Evolutionary conservation across 2,888 invertebrate species (phyloP), one percentile per base, ranked within the genome.

Genomic region (Molanna angustata): DNA sequence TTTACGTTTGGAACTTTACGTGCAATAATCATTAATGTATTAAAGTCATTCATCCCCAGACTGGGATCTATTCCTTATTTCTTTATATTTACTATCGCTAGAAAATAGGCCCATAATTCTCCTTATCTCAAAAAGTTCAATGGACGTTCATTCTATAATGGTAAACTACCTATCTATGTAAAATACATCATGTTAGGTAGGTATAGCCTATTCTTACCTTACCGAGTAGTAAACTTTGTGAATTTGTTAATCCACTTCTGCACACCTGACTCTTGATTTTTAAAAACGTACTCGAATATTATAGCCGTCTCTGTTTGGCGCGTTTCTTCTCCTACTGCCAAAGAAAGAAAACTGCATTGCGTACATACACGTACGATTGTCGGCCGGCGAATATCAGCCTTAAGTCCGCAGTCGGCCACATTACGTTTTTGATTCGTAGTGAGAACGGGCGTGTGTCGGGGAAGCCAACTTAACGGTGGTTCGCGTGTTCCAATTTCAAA

Each of bases 221-320:
- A n/a, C n/a, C n/a, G n/a, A n/a, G n/a, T 4, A 45, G 45, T 40
- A 51, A 51, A 45, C 20, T 37, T 46, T 45, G 19, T 39, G 19
- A n/a, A 14, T 27, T 43, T 32, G 32, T 32, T 37, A 50, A 50
- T 50, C 50, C 50, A 33, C 44, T 20, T 43, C 39, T 35, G 35
- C 21, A 46, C 46, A 46, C 46, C 46, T 46, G 46, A 35, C 32
- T 46, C 13, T 35, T 35, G 20, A 35, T 21, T 18, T 33, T 14
- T 21, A 46, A 35, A 46, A 27, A 21, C 19, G 35, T 16, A 20
- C 16, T 13, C 20, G 7, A 35, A 20, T 35, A 20, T n/a, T n/a
- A n/a, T 46, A 27, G 11, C 35, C 35, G 20, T 46, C 46, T 21
- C 16, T 3, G 11, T 46, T 32, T 20, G 4, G 7, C 46, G 14